A percentile compares a stretch with the other conserved stretches of the same genome.
phyloP scores from a whole-genome alignment of 2,888 invertebrate species.

The Caenorhabditis sp. region DNA sequence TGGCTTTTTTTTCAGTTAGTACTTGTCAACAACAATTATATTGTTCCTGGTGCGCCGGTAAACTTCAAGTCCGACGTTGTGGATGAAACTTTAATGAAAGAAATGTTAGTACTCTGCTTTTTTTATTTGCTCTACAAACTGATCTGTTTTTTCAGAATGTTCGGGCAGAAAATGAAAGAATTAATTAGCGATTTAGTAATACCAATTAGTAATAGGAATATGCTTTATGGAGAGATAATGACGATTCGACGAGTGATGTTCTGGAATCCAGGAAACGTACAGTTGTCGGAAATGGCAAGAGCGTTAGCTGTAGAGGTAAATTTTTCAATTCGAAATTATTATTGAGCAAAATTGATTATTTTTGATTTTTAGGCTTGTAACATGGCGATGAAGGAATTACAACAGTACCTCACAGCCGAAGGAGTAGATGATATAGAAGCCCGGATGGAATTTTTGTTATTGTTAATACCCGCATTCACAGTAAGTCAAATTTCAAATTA shows the following conservation, averaged over 20 bases:
- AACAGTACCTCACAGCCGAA: slow-evolving; percentile 73
- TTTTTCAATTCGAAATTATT: neutral
- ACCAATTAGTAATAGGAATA: slow-evolving; percentile 66
- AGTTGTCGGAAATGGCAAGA: slow-evolving; percentile 67
- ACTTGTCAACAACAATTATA: slow-evolving; percentile 73
- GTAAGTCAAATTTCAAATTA: slow-evolving; percentile 55
- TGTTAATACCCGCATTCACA: slow-evolving; percentile 72
- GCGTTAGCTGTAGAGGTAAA: slow-evolving; percentile 56
- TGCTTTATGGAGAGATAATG: slow-evolving; percentile 75
- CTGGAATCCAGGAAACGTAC: slow-evolving; percentile 78
- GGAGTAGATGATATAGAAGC: slow-evolving; percentile 70
- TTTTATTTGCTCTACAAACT: neutral
- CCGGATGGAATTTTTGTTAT: slow-evolving; percentile 72
- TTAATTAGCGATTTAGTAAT: slow-evolving; percentile 72
- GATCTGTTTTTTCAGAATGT: slow-evolving; percentile 71
- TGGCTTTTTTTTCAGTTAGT: slow-evolving; percentile 47
- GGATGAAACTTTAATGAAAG: slow-evolving; percentile 52
- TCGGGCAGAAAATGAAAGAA: slow-evolving; percentile 65
- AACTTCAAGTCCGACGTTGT: slow-evolving; percentile 57
- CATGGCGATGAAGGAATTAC: slow-evolving; percentile 74
- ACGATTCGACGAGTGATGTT: slow-evolving; percentile 77
- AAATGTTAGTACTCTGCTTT: slow-evolving; percentile 61
- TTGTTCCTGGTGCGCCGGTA: slow-evolving; percentile 65
- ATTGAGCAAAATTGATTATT: too few relatives aligned
- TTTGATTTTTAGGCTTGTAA: slow-evolving; percentile 72